phyloP scores from a whole-genome alignment of 2,113 vertebrate genomes.

The Eulemur rufifrons region DNA sequence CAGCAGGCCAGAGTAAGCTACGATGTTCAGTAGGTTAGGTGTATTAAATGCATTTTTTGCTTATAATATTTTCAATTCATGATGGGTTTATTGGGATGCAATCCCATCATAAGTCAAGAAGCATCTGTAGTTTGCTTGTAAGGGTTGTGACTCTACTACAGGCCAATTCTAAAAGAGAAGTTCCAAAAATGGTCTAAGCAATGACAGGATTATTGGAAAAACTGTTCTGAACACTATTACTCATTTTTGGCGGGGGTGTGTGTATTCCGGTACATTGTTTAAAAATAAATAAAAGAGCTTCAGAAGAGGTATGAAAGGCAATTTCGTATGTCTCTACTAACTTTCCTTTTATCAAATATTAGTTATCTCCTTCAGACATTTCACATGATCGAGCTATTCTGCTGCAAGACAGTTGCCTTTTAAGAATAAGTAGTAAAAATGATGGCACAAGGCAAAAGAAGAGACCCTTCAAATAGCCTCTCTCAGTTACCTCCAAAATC shows the following conservation, averaged over 20 bases:
- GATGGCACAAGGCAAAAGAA: background rate
- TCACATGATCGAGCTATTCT: background rate
- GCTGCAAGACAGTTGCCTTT: background rate
- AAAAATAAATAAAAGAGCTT: slow-evolving; percentile 1
- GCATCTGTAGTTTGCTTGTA: background rate
- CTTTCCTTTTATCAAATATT: background rate
- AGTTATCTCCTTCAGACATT: background rate
- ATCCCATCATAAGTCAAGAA: background rate
- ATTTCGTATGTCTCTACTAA: background rate
- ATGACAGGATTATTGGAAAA: background rate
- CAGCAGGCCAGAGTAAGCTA: background rate
- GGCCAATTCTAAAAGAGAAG: background rate
- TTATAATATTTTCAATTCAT: background rate
- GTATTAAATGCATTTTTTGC: background rate
- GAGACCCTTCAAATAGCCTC: background rate
- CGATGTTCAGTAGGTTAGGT: background rate
- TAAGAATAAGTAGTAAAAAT: background rate
- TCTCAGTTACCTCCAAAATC: background rate
- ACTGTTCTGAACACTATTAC: background rate
- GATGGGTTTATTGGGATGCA: background rate
- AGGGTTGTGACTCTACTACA: background rate
- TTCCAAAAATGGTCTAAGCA: background rate
- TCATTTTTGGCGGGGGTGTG: background rate
- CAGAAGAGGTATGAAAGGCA: slow-evolving; percentile 18
- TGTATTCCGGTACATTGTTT: background rate